Evolutionary conservation across 2,888 invertebrate species (phyloP), one percentile per base, ranked within the genome.

Genomic region (Parnassius glacialis): DNA sequence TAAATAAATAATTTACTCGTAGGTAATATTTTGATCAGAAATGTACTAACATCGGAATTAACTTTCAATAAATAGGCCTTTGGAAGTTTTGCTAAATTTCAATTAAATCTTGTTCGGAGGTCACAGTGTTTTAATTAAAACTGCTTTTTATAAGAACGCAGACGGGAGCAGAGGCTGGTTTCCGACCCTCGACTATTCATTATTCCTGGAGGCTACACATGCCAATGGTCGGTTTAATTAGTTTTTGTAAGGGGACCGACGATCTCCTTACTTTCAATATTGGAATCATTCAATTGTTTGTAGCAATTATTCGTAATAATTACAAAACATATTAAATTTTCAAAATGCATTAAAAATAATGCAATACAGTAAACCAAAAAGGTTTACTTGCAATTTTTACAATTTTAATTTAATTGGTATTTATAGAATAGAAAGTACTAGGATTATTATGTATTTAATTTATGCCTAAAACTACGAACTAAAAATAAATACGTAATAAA

Each of bases 191-290:
- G 67, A 77, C 78, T 81, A 85, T 87, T 87, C 81, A 85, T 87
- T 87, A 83, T 82, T 80, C 74, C 74, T 76, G 69, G 69, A 72
- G 71, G 75, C 78, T 76, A 83, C 81, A 86, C 80, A 84, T 80
- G 78, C 79, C 85, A 75, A 83, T 84, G 87, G 85, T 85, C 80
- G 78, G 72, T 83, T 86, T 87, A 86, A 89, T 88, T 87, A 86
- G 81, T 85, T 87, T 87, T 85, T 81, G 83, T 85, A 80, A 73
- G 74, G 79, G 73, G 71, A 75, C 73, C 77, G 72, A 74, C 80
- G 72, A 80, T 75, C 71, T 73, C 69, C 67, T 74, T 66, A 65
- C 67, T 70, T 34, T 75, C 75, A 73, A 73, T 66, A 77, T 79
- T 74, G 74, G 76, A 79, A 75, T 71, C 68, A 68, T 72, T 34